These are phyloP conservation scores for Volucella bombylans DNA, from an alignment of 2,888 invertebrate species.

Conservation along the genomic window DNA sequence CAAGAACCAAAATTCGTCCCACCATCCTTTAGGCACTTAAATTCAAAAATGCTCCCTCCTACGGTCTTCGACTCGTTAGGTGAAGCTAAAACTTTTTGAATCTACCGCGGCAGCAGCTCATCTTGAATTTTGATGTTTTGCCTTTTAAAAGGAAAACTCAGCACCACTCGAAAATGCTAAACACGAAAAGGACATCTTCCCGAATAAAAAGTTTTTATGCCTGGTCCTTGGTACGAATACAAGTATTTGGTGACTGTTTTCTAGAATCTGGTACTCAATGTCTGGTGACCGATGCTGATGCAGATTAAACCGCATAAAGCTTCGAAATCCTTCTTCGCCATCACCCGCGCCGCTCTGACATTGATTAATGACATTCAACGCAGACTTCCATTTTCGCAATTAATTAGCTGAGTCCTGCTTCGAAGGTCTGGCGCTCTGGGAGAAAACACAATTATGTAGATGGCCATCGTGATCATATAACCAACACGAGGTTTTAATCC, in stretches of 20 bases:
- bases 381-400: conserved; percentile 33
- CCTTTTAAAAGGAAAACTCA: background rate
- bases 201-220: conserved; percentile 20
- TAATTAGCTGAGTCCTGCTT: conserved; percentile 35
- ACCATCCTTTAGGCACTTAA: conserved; percentile 2
- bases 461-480: conserved; percentile 1
- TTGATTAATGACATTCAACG: conserved; percentile 58
- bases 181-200: conserved; percentile 38
- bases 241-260: no score
- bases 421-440: background rate
- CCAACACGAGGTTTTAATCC: conserved; percentile 1
- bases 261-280: no score
- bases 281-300: conserved; percentile 4
- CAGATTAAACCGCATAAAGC: conserved; percentile 51
- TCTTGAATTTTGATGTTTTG: conserved; percentile 20
- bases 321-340: conserved; percentile 29
- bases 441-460: conserved; percentile 12
- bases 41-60: conserved; percentile 1
- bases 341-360: conserved; percentile 30
- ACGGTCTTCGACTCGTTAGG: background rate
- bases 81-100: conserved; percentile 7
- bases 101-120: conserved; percentile 9
- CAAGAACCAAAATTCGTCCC: background rate
- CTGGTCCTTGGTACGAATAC: no score
- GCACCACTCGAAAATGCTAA: conserved; percentile 17